A percentile compares a stretch with the other conserved stretches of the same genome.
Evolutionary conservation across 2,113 vertebrate species (phyloP).

Genomic region (Pristiophorus japonicus): DNA sequence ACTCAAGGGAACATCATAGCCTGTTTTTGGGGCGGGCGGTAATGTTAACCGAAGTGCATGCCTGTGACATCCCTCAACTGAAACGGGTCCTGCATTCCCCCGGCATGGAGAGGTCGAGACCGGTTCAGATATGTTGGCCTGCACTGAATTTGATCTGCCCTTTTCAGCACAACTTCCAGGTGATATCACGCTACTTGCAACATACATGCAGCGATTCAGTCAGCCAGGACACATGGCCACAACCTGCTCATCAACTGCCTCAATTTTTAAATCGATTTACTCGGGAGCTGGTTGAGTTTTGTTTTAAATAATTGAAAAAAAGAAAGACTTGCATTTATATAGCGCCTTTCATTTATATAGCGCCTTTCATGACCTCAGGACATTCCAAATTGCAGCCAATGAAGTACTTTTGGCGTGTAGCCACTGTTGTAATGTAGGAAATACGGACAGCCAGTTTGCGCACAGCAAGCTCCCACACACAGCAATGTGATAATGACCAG

Average conservation of each 20-base stretch:
- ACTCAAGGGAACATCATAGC: not conserved
- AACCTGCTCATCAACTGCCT: not conserved
- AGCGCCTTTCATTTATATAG: no score
- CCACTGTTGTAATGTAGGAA: no score
- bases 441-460: no score
- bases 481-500: no score
- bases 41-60: not conserved
- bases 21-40: not conserved
- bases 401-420: no score
- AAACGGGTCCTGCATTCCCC: not conserved
- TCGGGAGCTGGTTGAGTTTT: not conserved
- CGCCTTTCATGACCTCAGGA: no score
- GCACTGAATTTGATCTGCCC: no score
- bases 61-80: not conserved
- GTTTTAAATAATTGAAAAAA: not conserved
- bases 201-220: not conserved
- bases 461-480: no score
- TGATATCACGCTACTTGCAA: not conserved
- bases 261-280: not conserved
- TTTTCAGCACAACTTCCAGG: not conserved
- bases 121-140: slow-evolving; percentile 7
- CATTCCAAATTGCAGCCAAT: no score
- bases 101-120: not conserved
- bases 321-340: no score
- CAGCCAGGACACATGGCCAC: not conserved